phyloP scores from a whole-genome alignment of 2,888 invertebrate genomes.

The Odiellus spinosus region DNA sequence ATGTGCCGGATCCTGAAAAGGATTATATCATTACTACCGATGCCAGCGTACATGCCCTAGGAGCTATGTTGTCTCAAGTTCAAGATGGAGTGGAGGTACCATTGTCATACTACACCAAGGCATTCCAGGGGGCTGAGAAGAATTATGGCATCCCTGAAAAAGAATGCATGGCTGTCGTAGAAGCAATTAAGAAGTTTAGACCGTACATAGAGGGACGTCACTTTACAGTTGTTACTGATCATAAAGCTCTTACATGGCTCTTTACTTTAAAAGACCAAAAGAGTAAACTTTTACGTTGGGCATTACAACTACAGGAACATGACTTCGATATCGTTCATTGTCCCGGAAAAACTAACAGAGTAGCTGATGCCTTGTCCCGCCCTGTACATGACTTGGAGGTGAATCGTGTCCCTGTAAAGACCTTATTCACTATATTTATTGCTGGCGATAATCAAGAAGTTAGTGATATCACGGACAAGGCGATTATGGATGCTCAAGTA shows the following conservation, averaged over 20 bases:
- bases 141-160: slow-evolving; percentile 31
- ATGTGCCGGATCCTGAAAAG: slow-evolving; percentile 16
- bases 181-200: slow-evolving; percentile 28
- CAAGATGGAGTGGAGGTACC: slow-evolving; percentile 9
- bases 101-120: slow-evolving; percentile 21
- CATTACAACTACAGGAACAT: slow-evolving; percentile 28
- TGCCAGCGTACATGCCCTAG: slow-evolving; percentile 19
- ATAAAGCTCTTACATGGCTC: slow-evolving; percentile 35
- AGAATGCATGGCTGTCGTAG: slow-evolving; percentile 28
- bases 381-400: slow-evolving; percentile 3
- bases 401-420: no score
- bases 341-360: slow-evolving; percentile 27
- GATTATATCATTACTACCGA: slow-evolving; percentile 21
- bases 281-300: slow-evolving; percentile 34
- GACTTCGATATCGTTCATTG: slow-evolving; percentile 28
- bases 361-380: slow-evolving; percentile 30
- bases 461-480: no score
- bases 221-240: slow-evolving; percentile 31
- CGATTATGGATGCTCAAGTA: no score
- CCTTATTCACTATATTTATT: no score
- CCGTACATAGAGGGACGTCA: slow-evolving; percentile 29
- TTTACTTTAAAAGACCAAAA: slow-evolving; percentile 28
- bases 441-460: no score
- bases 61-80: slow-evolving; percentile 21
- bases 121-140: no score